Base-by-base conservation (phyloP, 1,140 invertebrate genomes). In the Antheraea pernyi region DNA sequence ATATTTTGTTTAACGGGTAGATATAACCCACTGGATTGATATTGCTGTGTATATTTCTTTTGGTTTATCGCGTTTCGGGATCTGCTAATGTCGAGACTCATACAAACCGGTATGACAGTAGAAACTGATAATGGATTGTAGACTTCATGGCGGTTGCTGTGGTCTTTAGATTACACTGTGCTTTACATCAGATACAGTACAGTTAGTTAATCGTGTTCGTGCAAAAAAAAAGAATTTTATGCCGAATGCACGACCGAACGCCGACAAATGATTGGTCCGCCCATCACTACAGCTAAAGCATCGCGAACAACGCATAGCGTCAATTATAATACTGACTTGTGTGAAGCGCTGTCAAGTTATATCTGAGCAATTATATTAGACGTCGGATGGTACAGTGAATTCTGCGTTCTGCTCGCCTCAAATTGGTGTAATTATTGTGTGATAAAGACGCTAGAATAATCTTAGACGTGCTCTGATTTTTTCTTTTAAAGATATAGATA, bases 321-420 rank as follows among this genome's bases (percentile, higher is more conserved):
- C 73, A 71, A 37, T 59, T 59, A 7, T 63, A 70, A 73, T 76
- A 73, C 67, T 68, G 42, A 53, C 46, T 53, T 37, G 10, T 16
- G 9, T 64, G 67, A 60, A 65, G 66, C 42, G 69, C 39, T 42
- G 39, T 42, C 39, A 42, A 11, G 22, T 30, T 53, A 69, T 73
- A 73, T 60, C 65, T 73, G 22, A 11, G 42, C 67, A 72, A 71
- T 68, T 73, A 73, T 60, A 16, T 53, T 53, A 53, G 11, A 53
- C 13, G 9, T 53, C 16, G 16, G 46, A 53, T 53, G 1, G 46
- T 53, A 53, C 46, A n/a, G 46, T 53, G 46, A 16, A 16, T 53
- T 53, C 46, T 53, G 16, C 11, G 46, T 53, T 16, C 46, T 53
- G 16, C 13, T 53, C 46, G 16, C 13, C 16, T 0, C 16, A 53